Percentiles rank a stretch among this genome's conserved stretches.
These are phyloP conservation scores for Galeruca laticollis DNA, from an alignment of 2,888 invertebrate genomes.

Conservation along the genomic window DNA sequence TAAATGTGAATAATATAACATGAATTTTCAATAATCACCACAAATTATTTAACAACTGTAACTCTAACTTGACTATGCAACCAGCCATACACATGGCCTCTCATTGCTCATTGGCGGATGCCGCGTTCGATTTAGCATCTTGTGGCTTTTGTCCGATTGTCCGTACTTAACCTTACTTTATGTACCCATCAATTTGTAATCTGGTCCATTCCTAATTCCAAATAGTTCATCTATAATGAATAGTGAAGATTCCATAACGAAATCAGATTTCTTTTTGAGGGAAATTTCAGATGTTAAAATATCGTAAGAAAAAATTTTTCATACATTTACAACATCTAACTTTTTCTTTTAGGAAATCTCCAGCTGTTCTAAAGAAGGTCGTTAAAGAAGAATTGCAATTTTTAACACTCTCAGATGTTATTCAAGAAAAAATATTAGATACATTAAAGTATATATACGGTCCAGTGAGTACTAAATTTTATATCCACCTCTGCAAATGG, in stretches of 20 bases:
- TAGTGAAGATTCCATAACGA: slow-evolving; percentile 70
- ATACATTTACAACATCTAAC: slow-evolving; percentile 5
- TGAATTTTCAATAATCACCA: too few relatives aligned
- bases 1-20: too few relatives aligned
- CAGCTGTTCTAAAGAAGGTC: slow-evolving; percentile 65
- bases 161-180: slow-evolving; percentile 13
- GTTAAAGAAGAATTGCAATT: slow-evolving; percentile 84
- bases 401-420: slow-evolving; percentile 75
- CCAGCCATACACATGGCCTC: too few relatives aligned
- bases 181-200: neutral
- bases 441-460: slow-evolving; percentile 82
- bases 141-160: too few relatives aligned
- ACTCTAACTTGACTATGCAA: too few relatives aligned
- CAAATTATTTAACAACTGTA: too few relatives aligned
- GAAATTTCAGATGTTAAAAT: slow-evolving; percentile 74
- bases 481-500: too few relatives aligned
- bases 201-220: too few relatives aligned
- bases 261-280: slow-evolving; percentile 75
- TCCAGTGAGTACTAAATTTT: slow-evolving; percentile 69
- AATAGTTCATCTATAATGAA: slow-evolving; percentile 67
- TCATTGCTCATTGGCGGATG: too few relatives aligned
- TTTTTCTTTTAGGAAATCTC: slow-evolving; percentile 38
- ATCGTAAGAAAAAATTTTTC: slow-evolving; percentile 63
- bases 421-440: slow-evolving; percentile 80
- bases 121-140: too few relatives aligned